These are phyloP conservation scores for Dissostichus mawsoni DNA, from an alignment of 2,113 vertebrate genomes.

Conservation along the genomic window DNA sequence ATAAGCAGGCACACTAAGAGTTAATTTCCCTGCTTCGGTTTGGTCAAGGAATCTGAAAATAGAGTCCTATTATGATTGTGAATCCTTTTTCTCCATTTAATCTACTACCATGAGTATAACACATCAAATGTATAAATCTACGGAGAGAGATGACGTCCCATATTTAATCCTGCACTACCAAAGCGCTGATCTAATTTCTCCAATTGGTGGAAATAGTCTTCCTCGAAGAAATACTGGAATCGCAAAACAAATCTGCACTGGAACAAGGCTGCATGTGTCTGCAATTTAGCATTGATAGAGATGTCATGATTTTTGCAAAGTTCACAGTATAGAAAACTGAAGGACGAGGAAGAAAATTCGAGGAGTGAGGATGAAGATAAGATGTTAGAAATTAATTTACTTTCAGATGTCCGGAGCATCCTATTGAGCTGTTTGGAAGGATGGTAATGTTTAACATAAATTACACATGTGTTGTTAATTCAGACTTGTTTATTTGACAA, in stretches of 20 bases:
- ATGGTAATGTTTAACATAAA: neutral
- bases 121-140: neutral
- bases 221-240: neutral
- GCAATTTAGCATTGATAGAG: neutral
- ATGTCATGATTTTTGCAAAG: neutral
- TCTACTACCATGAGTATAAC: too few species aligned
- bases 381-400: neutral
- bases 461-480: neutral
- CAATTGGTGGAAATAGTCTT: neutral
- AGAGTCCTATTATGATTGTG: too few species aligned
- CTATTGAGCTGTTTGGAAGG: neutral
- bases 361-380: neutral
- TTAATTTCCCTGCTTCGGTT: too few species aligned
- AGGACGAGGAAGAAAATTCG: neutral
- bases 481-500: neutral
- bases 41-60: too few species aligned
- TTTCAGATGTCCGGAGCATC: neutral
- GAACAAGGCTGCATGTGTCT: too few species aligned
- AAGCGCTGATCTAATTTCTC: neutral
- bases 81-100: neutral
- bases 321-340: neutral
- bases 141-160: neutral
- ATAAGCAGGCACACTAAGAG: too few species aligned
- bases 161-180: neutral
- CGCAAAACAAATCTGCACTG: neutral